Evolutionary conservation across 2,888 invertebrate species (phyloP).

Genomic region (Anarsia innoxiella): DNA sequence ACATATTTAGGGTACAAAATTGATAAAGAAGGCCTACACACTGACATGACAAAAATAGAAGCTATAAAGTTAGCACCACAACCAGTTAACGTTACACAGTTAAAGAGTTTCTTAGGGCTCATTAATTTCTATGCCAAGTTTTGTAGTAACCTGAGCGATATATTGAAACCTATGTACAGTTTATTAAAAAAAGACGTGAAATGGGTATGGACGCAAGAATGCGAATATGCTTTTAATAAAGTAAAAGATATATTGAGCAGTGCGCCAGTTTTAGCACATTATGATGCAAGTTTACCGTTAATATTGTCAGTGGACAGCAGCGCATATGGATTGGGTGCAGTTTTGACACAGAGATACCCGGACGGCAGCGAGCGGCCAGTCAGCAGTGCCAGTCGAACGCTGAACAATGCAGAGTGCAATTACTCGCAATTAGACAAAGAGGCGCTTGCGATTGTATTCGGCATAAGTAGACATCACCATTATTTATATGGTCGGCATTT

Average conservation of each 20-base stretch:
- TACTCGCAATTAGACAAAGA: constrained; percentile 10
- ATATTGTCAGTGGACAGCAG: constrained; percentile 1
- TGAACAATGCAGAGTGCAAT: not conserved
- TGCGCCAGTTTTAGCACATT: no score
- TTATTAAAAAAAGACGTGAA: not conserved
- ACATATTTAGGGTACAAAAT: constrained; percentile 13
- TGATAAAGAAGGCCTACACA: constrained; percentile 9
- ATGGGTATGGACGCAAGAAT: no score
- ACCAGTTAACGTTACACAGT: constrained; percentile 16
- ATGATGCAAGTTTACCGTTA: not conserved
- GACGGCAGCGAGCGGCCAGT: not conserved
- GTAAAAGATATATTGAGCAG: not conserved
- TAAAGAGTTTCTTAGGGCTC: constrained; percentile 21
- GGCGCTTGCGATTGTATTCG: constrained; percentile 16
- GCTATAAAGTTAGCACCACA: constrained; percentile 12
- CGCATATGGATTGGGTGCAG: no score
- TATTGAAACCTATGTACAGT: not conserved
- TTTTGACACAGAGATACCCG: not conserved
- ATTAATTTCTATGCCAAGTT: constrained; percentile 16
- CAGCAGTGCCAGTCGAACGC: not conserved
- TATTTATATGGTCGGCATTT: constrained; percentile 13
- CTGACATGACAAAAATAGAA: constrained; percentile 15
- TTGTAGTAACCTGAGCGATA: not conserved
- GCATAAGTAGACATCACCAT: constrained; percentile 16
- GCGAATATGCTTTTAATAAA: not conserved